Evolutionary conservation across 2,797 vertebrate species (phyloP), one percentile per base, ranked within the genome.

Genomic region (Falco rusticolus): DNA sequence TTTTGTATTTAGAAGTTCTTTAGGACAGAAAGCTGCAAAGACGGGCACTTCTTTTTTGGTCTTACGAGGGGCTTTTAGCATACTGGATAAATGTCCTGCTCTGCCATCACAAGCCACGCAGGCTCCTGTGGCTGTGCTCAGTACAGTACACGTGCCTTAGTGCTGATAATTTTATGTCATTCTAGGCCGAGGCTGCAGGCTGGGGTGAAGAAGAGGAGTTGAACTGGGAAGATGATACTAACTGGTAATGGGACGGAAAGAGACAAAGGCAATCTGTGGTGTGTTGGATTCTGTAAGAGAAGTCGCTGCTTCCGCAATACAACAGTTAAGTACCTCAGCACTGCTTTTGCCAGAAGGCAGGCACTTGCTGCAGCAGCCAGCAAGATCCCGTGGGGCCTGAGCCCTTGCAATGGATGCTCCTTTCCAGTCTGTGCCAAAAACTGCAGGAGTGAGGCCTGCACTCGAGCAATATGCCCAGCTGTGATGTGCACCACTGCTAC

Each of bases 161-260:
- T 54, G 6, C 37, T 78, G 59, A 11, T 87, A 16, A 77, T 78
- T 84, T 88, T 93, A 10, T 76, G 13, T 93, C 77, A 72, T 95
- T 95, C 68, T 96, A 99, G 99, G 98, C 96, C 61, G 99, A 99
- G 95, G 96, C 98, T n/a, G 98, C 98, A 87, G 99, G 99, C 96
- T 99, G 99, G 99, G 99, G 98, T 80, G 98, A 99, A 74, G 99
- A 98, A 31, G 99, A 98, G 7, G 99, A 99, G 34, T 97, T 99
- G 85, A 99, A 98, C 98, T 99, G 99, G 99, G 99, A 99, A 89
- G 99, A 99, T 37, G 98, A 99, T 63, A 98, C 87, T n/a, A 95
- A 87, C 96, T 99, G 99, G 99, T 99, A 98, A 98, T 25, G 13
- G 47, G 84, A 84, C 7, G 54, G 75, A 89, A 50, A 1, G 25